Percentiles rank a stretch among this genome's conserved stretches.
These are phyloP conservation scores for Tetramorium bicarinatum DNA, from an alignment of 2,888 invertebrate genomes.

Conservation along the genomic window DNA sequence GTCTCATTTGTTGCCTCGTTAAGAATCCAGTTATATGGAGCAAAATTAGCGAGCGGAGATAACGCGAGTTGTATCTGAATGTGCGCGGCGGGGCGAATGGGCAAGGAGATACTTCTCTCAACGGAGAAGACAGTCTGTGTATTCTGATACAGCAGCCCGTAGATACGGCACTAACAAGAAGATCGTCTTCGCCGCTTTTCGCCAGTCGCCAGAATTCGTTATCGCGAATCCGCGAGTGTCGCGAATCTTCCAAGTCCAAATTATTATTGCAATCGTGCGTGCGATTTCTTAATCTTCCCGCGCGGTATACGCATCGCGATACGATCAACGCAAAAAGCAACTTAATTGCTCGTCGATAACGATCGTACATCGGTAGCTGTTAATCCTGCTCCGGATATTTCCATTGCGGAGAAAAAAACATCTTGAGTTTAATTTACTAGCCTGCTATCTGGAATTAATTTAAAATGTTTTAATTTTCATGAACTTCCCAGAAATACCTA, in stretches of 20 bases:
- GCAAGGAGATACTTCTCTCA: slow-evolving; percentile 11
- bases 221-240: not conserved
- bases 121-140: slow-evolving; percentile 2
- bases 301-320: not conserved
- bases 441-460: not conserved
- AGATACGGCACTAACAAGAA: slow-evolving; percentile 2
- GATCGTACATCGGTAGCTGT: not conserved
- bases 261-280: not conserved
- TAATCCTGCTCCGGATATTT: slow-evolving; percentile 15
- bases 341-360: not conserved
- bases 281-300: not conserved
- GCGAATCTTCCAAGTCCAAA: not conserved
- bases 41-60: slow-evolving; percentile 35
- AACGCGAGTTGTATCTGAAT: slow-evolving; percentile 35
- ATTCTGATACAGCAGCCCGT: slow-evolving; percentile 22
- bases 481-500: not conserved
- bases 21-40: slow-evolving; percentile 13
- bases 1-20: not conserved
- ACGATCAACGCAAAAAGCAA: not conserved
- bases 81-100: not conserved
- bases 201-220: not conserved
- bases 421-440: not conserved
- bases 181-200: not conserved
- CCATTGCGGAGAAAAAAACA: not conserved
- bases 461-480: not conserved